Evolutionary conservation across 2,888 invertebrate species (phyloP).

Genomic region (Polydrusus pterygomalis): DNA sequence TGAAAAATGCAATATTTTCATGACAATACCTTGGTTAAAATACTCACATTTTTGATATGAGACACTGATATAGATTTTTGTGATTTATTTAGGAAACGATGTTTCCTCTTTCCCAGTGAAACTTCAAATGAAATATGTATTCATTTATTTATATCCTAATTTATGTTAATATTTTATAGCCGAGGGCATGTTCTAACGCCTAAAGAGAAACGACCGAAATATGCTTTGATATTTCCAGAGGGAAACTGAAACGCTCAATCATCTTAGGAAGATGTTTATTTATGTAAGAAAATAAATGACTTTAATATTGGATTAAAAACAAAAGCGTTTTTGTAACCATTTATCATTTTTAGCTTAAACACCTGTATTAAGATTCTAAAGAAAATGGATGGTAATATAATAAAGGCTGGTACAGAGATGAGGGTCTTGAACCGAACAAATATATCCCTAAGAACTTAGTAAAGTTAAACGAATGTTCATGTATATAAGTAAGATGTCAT

Average conservation of each 20-base stretch:
- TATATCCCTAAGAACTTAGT: too few relatives aligned
- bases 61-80: too few relatives aligned
- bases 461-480: too few relatives aligned
- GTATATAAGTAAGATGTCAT: too few relatives aligned
- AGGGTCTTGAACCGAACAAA: too few relatives aligned
- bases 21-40: too few relatives aligned
- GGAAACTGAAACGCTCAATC: neutral
- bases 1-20: too few relatives aligned
- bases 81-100: too few relatives aligned
- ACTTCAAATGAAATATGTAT: too few relatives aligned
- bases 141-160: neutral
- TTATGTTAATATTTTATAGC: conserved; percentile 2
- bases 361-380: neutral
- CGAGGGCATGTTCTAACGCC: neutral
- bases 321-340: neutral
- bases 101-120: too few relatives aligned
- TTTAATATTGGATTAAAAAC: neutral
- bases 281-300: neutral
- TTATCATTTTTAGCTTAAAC: neutral
- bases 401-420: neutral
- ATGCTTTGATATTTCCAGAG: neutral
- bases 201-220: conserved; percentile 1
- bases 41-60: too few relatives aligned
- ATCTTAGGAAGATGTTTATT: neutral
- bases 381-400: neutral